These are phyloP conservation scores for Herpetotheres cachinnans DNA, from an alignment of 2,113 vertebrate species.

Conservation along the genomic window DNA sequence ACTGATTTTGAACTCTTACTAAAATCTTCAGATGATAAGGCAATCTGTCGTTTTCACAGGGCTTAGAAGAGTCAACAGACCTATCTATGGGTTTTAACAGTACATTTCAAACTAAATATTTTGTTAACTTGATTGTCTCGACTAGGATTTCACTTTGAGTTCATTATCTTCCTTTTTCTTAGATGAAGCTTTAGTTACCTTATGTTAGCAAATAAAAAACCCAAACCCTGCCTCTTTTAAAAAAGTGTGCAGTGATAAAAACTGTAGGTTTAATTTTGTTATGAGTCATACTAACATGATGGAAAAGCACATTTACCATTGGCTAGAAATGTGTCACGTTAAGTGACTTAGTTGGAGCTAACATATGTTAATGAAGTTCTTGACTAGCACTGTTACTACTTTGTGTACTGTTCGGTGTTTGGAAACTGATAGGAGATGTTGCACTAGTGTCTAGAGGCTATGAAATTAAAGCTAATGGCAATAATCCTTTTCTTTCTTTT, in stretches of 20 bases:
- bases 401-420: background rate
- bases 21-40: background rate
- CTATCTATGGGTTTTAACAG: rapidly evolving
- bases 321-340: background rate
- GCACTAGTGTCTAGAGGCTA: background rate
- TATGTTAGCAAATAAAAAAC: background rate
- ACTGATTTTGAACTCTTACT: background rate
- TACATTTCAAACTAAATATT: background rate
- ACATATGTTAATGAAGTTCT: background rate
- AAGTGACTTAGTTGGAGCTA: background rate
- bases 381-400: too few species aligned
- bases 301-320: background rate
- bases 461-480: background rate
- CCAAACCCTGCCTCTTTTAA: background rate
- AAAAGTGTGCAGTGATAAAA: background rate
- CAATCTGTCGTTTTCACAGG: background rate
- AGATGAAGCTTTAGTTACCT: background rate
- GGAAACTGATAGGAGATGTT: background rate
- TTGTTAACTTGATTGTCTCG: background rate
- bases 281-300: background rate
- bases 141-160: background rate
- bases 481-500: background rate
- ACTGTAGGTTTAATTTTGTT: background rate
- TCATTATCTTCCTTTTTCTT: background rate
- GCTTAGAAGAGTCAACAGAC: background rate